Base-by-base conservation (phyloP, 2,888 invertebrate genomes). In the Merodon equestris region DNA sequence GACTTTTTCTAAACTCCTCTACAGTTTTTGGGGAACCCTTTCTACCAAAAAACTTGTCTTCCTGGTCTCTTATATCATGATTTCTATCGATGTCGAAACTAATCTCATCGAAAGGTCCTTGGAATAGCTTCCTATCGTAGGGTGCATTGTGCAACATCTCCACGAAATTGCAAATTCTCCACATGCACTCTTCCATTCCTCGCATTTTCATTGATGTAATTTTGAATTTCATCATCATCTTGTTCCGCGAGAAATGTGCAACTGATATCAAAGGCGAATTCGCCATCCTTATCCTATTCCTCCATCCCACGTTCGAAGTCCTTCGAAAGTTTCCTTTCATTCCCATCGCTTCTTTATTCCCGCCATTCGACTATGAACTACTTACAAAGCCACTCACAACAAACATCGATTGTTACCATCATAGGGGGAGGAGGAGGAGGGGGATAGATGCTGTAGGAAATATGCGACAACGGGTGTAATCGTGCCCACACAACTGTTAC, bases 211-310 rank as follows among this genome's bases (percentile, higher is more conserved):
- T 76, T 64, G 70, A 70, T 72, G 67, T 67, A 72, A 66, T 77
- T 77, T 77, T 72, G 34, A 66, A 53, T 71, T 77, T 67, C 61
- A 72, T 63, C 50, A 56, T 56, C 45, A 61, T 57, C 45, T 15
- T 19, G 45, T 38, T 36, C 50, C 76, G 72, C 72, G 61, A 77
- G 60, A 77, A 72, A 72, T 70, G 51, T 77, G 76, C 72, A 77
- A 77, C 76, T 77, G 76, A 77, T 77, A 67, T 77, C 76, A 77
- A 77, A 77, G 67, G 57, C 34, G 57, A 61, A 50, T 40, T 74
- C 56, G 38, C n/a, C 48, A 67, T 63, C 12, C 63, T 18, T 3
- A 14, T 17, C 66, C 45, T 63, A 48, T 57, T 51, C 63, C 47
- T 58, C 44, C 12, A 15, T 50, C 40, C 10, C 45, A 38, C 12